Evolutionary conservation across 2,888 invertebrate genomes (phyloP).

Genomic region (Notocelia uddmanniana): DNA sequence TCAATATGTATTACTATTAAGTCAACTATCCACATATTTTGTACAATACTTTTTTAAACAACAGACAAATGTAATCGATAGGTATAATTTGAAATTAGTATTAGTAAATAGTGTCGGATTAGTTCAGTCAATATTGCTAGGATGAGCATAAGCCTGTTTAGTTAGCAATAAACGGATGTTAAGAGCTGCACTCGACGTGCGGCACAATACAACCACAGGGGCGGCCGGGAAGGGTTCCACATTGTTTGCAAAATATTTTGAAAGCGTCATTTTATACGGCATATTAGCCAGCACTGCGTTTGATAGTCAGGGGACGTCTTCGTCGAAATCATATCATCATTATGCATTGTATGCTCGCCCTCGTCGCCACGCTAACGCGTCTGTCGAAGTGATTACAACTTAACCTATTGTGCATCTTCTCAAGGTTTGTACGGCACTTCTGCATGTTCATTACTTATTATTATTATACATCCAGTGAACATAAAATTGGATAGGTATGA

Average conservation of each 20-base stretch:
- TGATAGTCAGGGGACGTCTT: constrained; percentile 81
- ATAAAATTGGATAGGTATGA: no score
- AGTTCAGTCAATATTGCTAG: constrained; percentile 17
- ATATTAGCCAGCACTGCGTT: constrained; percentile 80
- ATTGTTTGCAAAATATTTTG: constrained; percentile 86
- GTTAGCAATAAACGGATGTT: constrained; percentile 52
- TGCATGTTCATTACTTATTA: no score
- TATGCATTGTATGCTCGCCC: constrained; percentile 71
- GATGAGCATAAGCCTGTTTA: constrained; percentile 53
- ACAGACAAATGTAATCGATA: no score
- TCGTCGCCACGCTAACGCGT: constrained; percentile 52
- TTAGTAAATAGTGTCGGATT: constrained; percentile 4
- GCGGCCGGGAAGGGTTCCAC: constrained; percentile 70
- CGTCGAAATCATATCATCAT: constrained; percentile 79
- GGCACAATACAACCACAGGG: constrained; percentile 66
- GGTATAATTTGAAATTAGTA: not conserved
- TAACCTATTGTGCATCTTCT: constrained; percentile 17
- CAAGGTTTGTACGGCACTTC: not conserved
- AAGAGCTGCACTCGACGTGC: constrained; percentile 72
- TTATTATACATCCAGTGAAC: no score
- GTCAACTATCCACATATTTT: no score
- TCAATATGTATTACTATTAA: no score
- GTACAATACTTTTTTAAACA: no score
- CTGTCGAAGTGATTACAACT: constrained; percentile 59
- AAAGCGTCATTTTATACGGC: constrained; percentile 84